Evolutionary conservation across 1,140 invertebrate genomes (phyloP).

Genomic region (Orchestia grillus): DNA sequence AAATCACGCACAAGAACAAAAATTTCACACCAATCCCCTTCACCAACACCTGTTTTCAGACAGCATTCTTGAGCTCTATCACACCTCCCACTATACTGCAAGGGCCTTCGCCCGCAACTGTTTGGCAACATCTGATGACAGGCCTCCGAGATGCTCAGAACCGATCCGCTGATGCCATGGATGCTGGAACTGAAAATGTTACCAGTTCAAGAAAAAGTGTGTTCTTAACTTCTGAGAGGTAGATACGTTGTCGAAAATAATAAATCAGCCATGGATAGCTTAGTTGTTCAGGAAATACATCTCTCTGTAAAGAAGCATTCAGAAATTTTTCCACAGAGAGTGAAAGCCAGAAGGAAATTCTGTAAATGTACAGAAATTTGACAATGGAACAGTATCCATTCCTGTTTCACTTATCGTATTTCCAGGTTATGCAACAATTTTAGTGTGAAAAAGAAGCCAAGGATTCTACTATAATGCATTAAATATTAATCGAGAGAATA

Average conservation of each 20-base stretch:
- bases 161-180: background rate
- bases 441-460: no score
- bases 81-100: background rate
- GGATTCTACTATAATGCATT: no score
- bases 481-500: no score
- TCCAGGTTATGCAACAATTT: no score
- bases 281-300: background rate
- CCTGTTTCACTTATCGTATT: background rate
- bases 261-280: background rate
- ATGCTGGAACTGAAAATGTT: background rate
- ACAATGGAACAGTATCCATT: background rate
- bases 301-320: background rate
- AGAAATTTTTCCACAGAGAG: background rate
- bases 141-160: background rate
- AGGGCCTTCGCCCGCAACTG: background rate
- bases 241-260: background rate
- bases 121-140: background rate
- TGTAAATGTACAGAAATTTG: background rate
- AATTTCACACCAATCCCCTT: background rate
- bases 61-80: background rate
- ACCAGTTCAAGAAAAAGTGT: background rate
- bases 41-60: background rate
- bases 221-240: background rate
- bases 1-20: background rate
- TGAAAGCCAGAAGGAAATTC: background rate